Percentiles rank a stretch among this genome's conserved stretches.
These are phyloP conservation scores for Blera fallax DNA, from an alignment of 2,888 invertebrate genomes.

Conservation along the genomic window DNA sequence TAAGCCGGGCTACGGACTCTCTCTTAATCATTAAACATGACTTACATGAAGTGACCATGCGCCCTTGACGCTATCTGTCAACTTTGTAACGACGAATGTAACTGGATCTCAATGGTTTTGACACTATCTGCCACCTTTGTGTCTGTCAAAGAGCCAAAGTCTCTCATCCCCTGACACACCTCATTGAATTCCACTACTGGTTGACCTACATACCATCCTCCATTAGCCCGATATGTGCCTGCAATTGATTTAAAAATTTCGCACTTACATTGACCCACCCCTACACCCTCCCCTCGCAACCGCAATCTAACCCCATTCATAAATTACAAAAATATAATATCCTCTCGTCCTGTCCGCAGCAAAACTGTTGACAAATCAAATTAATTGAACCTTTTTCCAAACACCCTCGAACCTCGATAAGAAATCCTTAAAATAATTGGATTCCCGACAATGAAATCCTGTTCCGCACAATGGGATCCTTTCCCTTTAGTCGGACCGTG, in stretches of 20 bases:
- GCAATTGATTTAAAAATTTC: not conserved
- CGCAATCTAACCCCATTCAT: constrained; percentile 14
- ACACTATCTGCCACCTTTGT: no score
- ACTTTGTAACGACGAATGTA: no score
- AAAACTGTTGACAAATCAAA: constrained; percentile 70
- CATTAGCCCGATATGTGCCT: not conserved
- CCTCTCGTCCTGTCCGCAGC: not conserved
- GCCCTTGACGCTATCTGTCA: no score
- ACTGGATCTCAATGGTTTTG: no score
- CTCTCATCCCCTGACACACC: not conserved
- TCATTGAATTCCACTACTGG: not conserved
- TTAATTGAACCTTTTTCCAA: constrained; percentile 62
- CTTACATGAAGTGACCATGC: no score
- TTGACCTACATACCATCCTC: not conserved
- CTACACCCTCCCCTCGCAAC: not conserved
- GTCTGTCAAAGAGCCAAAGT: no score
- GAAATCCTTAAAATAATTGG: constrained; percentile 71
- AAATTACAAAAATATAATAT: constrained; percentile 4
- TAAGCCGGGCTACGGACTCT: no score
- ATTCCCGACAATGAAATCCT: constrained; percentile 50
- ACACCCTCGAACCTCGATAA: constrained; percentile 51
- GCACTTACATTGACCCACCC: not conserved
- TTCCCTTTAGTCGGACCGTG: not conserved
- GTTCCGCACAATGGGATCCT: constrained; percentile 51
- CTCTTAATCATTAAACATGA: no score